Percentiles rank a stretch among this genome's conserved stretches.
phyloP scores from a whole-genome alignment of 2,888 invertebrate genomes.

The Archaeoteleia sp. region DNA sequence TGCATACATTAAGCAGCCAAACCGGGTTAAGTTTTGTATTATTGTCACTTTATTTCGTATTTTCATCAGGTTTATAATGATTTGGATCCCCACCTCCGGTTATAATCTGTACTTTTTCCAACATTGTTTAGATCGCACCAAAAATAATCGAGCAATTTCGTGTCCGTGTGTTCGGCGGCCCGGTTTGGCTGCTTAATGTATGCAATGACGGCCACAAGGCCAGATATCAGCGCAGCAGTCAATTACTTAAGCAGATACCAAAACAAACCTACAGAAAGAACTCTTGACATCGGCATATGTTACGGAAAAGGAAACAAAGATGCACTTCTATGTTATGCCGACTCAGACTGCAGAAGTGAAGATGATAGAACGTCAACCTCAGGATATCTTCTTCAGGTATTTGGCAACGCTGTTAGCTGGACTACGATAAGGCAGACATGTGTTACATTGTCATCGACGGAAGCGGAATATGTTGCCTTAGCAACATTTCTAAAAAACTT shows the following conservation, averaged over 20 bases:
- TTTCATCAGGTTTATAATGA: too few relatives aligned
- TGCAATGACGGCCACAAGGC: conserved; percentile 35
- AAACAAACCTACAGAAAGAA: conserved; percentile 25
- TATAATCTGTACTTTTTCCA: too few relatives aligned
- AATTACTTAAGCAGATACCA: conserved; percentile 24
- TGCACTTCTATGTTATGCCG: conserved; percentile 2
- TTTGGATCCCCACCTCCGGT: too few relatives aligned
- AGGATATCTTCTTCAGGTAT: conserved; percentile 59
- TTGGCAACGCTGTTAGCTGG: conserved; percentile 60
- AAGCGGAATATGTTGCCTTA: too few relatives aligned
- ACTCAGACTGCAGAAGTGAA: conserved; percentile 5
- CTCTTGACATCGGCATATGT: not conserved
- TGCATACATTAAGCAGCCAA: too few relatives aligned
- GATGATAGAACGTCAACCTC: conserved; percentile 58
- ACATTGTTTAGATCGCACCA: too few relatives aligned
- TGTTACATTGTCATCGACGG: conserved; percentile 62
- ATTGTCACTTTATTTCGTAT: too few relatives aligned
- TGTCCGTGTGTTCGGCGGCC: too few relatives aligned
- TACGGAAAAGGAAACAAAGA: not conserved
- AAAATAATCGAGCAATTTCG: too few relatives aligned
- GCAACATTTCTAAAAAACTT: too few relatives aligned
- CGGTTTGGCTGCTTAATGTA: conserved; percentile 53
- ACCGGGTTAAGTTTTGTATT: too few relatives aligned
- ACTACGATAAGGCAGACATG: conserved; percentile 59
- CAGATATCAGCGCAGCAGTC: conserved; percentile 39